Evolutionary conservation across 2,797 vertebrate genomes (phyloP), one percentile per base, ranked within the genome.

Genomic region (Trematomus bernacchii): DNA sequence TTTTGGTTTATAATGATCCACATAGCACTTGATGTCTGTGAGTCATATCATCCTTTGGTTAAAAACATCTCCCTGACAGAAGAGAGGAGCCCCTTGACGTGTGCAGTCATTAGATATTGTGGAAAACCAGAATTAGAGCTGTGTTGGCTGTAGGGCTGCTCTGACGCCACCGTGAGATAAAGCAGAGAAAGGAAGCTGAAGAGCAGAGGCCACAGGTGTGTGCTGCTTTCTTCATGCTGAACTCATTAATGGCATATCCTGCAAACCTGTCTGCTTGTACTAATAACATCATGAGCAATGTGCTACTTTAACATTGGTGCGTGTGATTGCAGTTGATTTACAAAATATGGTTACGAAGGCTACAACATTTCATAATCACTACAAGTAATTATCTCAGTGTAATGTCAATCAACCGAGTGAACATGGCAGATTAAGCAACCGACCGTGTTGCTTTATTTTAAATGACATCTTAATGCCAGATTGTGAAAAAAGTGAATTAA

Each of bases 191-290:
- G 44, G 19, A 46, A 66, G 77, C 71, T 57, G 50, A 71, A 42
- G 71, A 76, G 87, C 71, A 52, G 59, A 85, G 66, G 79, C 71
- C 83, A 86, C 88, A 89, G 84, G 88, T 92, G 85, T 79, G 50
- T 62, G 61, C 62, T 79, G 73, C 33, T 60, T 81, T 86, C 63
- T 79, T 77, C 75, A 42, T 58, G 59, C 76, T 78, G 54, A 77
- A 60, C 67, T 84, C 73, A 77, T 88, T 90, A 80, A 74, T 69
- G 68, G 55, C 44, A 69, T 85, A 80, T 77, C 63, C 30, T 64
- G 58, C 54, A 66, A 57, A 44, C n/a, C 43, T 65, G 73, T 61
- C 71, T 44, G 66, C 66, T 11, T 14, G 6, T 15, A 50, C 61
- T 21, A 54, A 62, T 63, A 77, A 72, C 71, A 80, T 69, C 63